Evolutionary conservation across 2,113 vertebrate species (phyloP).

Genomic region (Calidris pygmaea): DNA sequence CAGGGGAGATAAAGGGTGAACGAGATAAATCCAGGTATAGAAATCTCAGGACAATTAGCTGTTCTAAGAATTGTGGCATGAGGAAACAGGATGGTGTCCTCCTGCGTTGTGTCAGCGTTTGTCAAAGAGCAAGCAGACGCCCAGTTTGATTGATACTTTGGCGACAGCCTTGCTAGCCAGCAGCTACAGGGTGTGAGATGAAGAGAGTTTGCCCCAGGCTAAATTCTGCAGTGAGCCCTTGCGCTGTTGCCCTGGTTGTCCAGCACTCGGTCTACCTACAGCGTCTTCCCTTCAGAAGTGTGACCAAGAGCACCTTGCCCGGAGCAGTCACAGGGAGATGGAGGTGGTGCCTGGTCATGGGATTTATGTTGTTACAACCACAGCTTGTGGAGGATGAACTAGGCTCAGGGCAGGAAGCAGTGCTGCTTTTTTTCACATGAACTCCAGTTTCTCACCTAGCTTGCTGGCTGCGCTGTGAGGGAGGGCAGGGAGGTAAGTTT

Average conservation of each 20-base stretch:
- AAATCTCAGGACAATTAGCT: not conserved
- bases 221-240: not conserved
- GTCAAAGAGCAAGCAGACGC: not conserved
- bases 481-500: too few relatives aligned
- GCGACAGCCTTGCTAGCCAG: not conserved
- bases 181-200: not conserved
- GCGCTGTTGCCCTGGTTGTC: not conserved
- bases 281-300: not conserved
- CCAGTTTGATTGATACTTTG: not conserved
- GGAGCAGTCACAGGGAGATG: not conserved
- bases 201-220: not conserved
- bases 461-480: fast-evolving
- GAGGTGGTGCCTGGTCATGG: not conserved
- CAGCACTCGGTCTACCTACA: fast-evolving
- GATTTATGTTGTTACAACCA: fast-evolving
- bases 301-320: not conserved
- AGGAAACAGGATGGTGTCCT: not conserved
- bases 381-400: not conserved
- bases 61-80: not conserved
- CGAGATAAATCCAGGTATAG: not conserved
- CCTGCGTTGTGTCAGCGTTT: not conserved
- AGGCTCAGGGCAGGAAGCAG: not conserved
- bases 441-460: not conserved
- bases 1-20: not conserved
- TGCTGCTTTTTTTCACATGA: too few relatives aligned